Percentiles rank a stretch among this genome's conserved stretches.
Evolutionary conservation across 2,888 invertebrate genomes (phyloP).

Genomic region (Pseudoips prasinana): DNA sequence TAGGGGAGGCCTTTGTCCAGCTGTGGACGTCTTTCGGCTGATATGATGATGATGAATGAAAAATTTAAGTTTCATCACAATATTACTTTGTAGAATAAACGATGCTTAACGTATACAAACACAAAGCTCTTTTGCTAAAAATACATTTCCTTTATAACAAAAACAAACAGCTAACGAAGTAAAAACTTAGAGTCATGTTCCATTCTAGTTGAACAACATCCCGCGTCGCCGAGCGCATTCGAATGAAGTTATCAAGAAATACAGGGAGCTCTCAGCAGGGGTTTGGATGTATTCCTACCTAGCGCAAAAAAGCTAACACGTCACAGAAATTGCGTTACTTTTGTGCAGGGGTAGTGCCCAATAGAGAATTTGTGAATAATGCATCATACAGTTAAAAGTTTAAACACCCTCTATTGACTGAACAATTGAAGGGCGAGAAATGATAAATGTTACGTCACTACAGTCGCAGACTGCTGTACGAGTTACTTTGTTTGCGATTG

Average conservation of each 20-base stretch:
- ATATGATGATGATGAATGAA: too few relatives aligned
- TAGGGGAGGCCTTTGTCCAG: too few relatives aligned
- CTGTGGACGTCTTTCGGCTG: too few relatives aligned
- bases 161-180: conserved; percentile 20
- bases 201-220: conserved; percentile 48
- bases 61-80: too few relatives aligned
- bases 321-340: conserved; percentile 53
- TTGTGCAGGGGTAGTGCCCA: conserved; percentile 49
- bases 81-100: too few relatives aligned
- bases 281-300: conserved; percentile 11
- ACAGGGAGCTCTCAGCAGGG: conserved; percentile 54
- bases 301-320: conserved; percentile 62
- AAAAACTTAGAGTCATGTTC: conserved; percentile 39
- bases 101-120: too few relatives aligned
- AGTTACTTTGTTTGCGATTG: conserved; percentile 28
- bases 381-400: conserved; percentile 68
- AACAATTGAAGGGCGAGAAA: conserved; percentile 58
- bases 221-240: conserved; percentile 41
- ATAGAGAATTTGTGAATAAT: conserved; percentile 65
- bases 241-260: conserved; percentile 79
- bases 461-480: conserved; percentile 36
- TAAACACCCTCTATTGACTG: conserved; percentile 73
- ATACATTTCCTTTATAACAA: background rate
- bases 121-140: too few relatives aligned
- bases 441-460: conserved; percentile 54